phyloP scores from a whole-genome alignment of 2,888 invertebrate genomes.

The Stenchaetothrips biformis region DNA sequence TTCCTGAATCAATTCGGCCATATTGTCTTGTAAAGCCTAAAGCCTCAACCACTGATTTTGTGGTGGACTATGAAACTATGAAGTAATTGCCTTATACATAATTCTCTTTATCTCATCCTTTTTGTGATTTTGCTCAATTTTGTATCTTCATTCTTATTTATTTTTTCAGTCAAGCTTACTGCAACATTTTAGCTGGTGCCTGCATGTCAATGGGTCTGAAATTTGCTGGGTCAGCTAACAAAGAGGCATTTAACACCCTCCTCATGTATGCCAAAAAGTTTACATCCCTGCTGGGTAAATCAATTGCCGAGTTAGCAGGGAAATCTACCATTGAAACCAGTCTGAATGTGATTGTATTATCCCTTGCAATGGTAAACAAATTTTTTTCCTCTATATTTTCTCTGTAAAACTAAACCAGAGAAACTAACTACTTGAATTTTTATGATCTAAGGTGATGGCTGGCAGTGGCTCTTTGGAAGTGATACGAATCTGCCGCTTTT shows the following conservation, averaged over 20 bases:
- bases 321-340: slow-evolving; percentile 86
- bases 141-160: slow-evolving; percentile 26
- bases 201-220: slow-evolving; percentile 89
- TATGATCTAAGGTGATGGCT: slow-evolving; percentile 69
- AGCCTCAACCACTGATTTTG: slow-evolving; percentile 52
- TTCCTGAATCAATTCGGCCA: slow-evolving; percentile 68
- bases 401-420: background rate
- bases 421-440: background rate
- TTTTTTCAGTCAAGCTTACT: slow-evolving; percentile 80
- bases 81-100: slow-evolving; percentile 53
- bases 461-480: slow-evolving; percentile 85
- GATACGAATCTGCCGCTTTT: slow-evolving; percentile 75
- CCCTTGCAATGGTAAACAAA: slow-evolving; percentile 66
- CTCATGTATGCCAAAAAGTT: slow-evolving; percentile 68
- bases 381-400: slow-evolving; percentile 26
- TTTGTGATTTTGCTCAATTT: slow-evolving; percentile 13
- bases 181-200: slow-evolving; percentile 91
- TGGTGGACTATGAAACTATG: slow-evolving; percentile 87
- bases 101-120: slow-evolving; percentile 9
- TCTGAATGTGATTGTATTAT: slow-evolving; percentile 73
- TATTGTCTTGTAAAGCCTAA: slow-evolving; percentile 73
- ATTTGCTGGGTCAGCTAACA: slow-evolving; percentile 87
- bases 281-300: slow-evolving; percentile 61
- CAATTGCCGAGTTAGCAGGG: slow-evolving; percentile 81
- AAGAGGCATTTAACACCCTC: slow-evolving; percentile 72